Conservation (phyloP, 2,888 invertebrate species). For the Allolobophora icterica region DNA sequence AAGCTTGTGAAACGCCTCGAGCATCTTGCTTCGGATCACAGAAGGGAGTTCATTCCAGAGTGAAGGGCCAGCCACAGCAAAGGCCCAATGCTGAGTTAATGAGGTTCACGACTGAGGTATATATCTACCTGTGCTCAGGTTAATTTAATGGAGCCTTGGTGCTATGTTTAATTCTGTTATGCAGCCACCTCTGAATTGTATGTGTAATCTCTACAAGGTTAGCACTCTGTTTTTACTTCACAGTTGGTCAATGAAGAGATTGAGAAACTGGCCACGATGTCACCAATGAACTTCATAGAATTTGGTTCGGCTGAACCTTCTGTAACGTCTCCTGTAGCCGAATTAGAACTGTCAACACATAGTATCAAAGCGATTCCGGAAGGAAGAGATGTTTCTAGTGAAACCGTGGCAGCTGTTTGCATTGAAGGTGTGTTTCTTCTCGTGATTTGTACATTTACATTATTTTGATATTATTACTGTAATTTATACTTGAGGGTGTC, state of each 20-base stretch:
- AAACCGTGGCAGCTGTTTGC: no score
- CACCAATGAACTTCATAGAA: neutral
- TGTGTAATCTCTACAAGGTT: neutral
- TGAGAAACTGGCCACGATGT: neutral
- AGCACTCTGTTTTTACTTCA: neutral
- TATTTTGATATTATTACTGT: neutral
- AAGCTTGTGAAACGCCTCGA: no score
- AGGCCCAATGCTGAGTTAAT: no score
- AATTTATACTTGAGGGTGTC: neutral
- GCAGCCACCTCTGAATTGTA: neutral
- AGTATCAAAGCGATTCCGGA: neutral
- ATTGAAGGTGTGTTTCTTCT: neutral
- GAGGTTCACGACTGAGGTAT: no score
- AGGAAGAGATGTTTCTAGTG: neutral
- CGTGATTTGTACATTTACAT: neutral
- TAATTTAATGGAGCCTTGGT: neutral
- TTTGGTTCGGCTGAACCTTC: neutral
- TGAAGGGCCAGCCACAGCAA: no score
- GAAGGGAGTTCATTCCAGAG: no score
- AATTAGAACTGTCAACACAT: neutral
- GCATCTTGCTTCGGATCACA: no score
- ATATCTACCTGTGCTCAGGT: neutral
- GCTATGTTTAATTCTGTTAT: neutral
- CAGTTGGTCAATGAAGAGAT: constrained; percentile 4
- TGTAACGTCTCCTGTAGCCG: neutral